Percentiles rank a stretch among this genome's conserved stretches.
Evolutionary conservation across 2,888 invertebrate genomes (phyloP).

Genomic region (Pachydiplax longipennis): DNA sequence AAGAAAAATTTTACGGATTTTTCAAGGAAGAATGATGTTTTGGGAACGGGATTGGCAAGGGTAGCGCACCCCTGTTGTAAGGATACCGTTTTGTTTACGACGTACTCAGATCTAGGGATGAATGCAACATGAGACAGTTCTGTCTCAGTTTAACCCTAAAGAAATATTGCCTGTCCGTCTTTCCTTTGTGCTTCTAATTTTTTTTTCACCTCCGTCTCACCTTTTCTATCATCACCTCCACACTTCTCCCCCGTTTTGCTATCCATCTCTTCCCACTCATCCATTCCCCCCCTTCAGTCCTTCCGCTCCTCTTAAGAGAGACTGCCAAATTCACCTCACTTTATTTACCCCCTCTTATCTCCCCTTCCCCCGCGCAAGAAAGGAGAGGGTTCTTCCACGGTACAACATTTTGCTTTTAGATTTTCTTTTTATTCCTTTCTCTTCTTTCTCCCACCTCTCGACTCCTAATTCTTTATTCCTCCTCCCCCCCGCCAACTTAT

Average conservation of each 20-base stretch:
- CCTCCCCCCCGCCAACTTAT: not conserved
- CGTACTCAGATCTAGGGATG: no score
- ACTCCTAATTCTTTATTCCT: not conserved
- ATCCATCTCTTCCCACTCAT: not conserved
- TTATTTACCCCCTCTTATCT: not conserved
- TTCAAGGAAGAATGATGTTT: no score
- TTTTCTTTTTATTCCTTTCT: not conserved
- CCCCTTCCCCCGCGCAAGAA: not conserved
- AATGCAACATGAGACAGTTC: no score
- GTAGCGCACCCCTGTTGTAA: no score
- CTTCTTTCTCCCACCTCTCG: not conserved
- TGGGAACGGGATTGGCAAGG: no score
- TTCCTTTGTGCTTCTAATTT: not conserved
- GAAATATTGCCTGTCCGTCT: not conserved
- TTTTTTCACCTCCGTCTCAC: not conserved
- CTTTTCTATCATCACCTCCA: not conserved
- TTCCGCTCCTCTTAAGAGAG: not conserved
- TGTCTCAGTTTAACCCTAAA: not conserved
- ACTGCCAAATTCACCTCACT: not conserved
- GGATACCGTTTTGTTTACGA: no score
- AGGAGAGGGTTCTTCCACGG: not conserved
- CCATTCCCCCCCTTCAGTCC: not conserved
- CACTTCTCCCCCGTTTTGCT: not conserved
- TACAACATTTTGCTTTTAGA: slow-evolving; percentile 40
- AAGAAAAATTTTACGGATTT: no score